Base-by-base conservation (phyloP, 2,888 invertebrate genomes). In the Cancer borealis region DNA sequence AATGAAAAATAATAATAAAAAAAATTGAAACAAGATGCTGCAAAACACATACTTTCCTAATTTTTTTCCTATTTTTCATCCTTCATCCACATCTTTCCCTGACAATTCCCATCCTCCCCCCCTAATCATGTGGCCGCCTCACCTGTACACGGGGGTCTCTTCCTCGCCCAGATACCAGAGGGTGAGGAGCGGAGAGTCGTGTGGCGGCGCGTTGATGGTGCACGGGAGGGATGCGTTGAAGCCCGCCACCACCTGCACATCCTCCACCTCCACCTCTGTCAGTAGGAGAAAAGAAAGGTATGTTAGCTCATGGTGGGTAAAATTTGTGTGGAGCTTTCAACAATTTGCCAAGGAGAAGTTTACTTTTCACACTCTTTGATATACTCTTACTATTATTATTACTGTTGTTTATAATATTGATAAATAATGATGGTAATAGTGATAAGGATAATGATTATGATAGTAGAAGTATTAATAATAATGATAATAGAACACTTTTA, bases 111-210 rank as follows among this genome's bases (percentile, higher is more conserved):
- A 21, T 3, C 66, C 66, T n/a, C 6, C 66, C 2, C 66, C 66
- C 79, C 8, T 30, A 12, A 79, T 30, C 12, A 8, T 10, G 26
- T 79, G 30, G 8, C 79, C n/a, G 21, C 66, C 93, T 91, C 54
- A 95, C 95, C 95, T 95, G 93, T 95, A 95, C 6, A 95, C 92
- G 4, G 95, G 95, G 0, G 95, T 93, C 47, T 95, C 95, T 17
- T 95, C 93, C 47, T 49, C 89, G 30, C 94, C 95, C 39, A 95
- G 92, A 73, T 95, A 95, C 95, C 95, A 95, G 10, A 95, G 92
- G 30, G 95, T 95, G 93, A 95, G 95, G 26, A 93, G 79, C 8
- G 95, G 95, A 30, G 93, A 90, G 92, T 95, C 95, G 94, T 94
- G 66, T 1, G 94, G 95, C 0, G 95, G 95, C 3, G 95, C 91